Conservation (phyloP, 2,113 vertebrate genomes). For the Pardalotus punctatus region DNA sequence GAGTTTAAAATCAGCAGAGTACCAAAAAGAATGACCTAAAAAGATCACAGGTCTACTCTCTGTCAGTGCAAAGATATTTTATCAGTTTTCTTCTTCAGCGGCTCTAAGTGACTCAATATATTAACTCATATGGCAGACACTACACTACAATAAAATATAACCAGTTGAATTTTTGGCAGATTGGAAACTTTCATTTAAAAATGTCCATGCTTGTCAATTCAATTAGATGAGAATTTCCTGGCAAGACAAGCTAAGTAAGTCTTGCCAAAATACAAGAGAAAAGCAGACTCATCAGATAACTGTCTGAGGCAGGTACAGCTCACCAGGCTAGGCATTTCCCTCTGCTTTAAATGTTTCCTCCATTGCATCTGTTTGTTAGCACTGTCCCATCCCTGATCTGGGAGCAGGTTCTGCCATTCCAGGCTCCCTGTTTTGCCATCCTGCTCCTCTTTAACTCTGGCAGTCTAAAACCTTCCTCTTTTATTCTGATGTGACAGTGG, state of each 20-base stretch:
- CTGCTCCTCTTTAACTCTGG: neutral
- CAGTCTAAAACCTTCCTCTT: neutral
- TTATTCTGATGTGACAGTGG: neutral
- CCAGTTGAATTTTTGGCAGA: slow-evolving; percentile 16
- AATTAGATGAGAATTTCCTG: slow-evolving; percentile 57
- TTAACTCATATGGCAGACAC: slow-evolving; percentile 35
- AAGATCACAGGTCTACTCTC: neutral
- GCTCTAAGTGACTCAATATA: slow-evolving; percentile 23
- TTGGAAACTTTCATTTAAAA: slow-evolving; percentile 52
- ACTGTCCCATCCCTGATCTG: neutral
- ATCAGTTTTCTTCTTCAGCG: slow-evolving; percentile 14
- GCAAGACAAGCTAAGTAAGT: neutral
- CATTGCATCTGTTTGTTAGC: neutral
- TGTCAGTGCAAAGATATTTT: slow-evolving; percentile 15
- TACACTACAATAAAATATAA: slow-evolving; percentile 17
- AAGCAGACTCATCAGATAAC: slow-evolving; percentile 40
- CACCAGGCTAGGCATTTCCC: neutral
- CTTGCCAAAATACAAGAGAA: slow-evolving; percentile 29
- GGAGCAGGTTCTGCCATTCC: neutral
- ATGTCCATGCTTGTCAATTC: slow-evolving; percentile 48
- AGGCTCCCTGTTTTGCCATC: neutral
- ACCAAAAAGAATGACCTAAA: slow-evolving; percentile 18
- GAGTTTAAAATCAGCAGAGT: neutral
- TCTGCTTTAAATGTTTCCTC: neutral
- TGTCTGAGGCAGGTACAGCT: slow-evolving; percentile 27